Evolutionary conservation across 2,888 invertebrate species (phyloP), one percentile per base, ranked within the genome.

Genomic region (Myopa testacea): DNA sequence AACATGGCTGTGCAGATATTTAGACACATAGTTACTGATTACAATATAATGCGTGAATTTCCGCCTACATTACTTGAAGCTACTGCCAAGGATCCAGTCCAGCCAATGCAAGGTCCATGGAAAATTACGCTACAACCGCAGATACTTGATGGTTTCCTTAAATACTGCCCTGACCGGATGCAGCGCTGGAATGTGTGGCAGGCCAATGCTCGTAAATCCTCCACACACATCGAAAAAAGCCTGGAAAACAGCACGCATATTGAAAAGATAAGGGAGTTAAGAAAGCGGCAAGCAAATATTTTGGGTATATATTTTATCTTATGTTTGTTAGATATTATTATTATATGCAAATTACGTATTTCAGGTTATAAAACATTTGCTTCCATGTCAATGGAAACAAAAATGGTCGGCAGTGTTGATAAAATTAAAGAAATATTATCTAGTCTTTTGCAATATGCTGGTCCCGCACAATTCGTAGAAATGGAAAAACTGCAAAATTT

Each of bases 321-420:
- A 40, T n/a, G 26, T 26, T 19, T 4, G 19, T 10, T 19, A 10
- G n/a, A n/a, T 55, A 55, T 4, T 14, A 55, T n/a, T 55, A 65
- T 55, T 7, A 45, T 34, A 52, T 26, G 10, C 34, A 62, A 52
- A 45, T 77, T 34, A 16, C 34, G 19, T 67, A 60, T 63, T 63
- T 3, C 68, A 81, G 81, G 98, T 0, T 98, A 93, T 87, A 91
- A 94, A 80, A 93, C 92, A 75, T 98, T 91, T 88, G 94, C 93
- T 0, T 94, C 96, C 60, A 93, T 98, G 94, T 96, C 95, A 58
- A 96, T 98, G 96, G 94, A 95, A 90, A 97, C 96, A 0, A 98
- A 97, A 91, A 92, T 98, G 96, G 96, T 97, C 8, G 95, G 94
- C 10, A 93, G 91, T 81, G 89, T 95, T 16, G 93, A 94, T 74